phyloP scores from a whole-genome alignment of 2,888 invertebrate species.

The Drosophila paracracens region DNA sequence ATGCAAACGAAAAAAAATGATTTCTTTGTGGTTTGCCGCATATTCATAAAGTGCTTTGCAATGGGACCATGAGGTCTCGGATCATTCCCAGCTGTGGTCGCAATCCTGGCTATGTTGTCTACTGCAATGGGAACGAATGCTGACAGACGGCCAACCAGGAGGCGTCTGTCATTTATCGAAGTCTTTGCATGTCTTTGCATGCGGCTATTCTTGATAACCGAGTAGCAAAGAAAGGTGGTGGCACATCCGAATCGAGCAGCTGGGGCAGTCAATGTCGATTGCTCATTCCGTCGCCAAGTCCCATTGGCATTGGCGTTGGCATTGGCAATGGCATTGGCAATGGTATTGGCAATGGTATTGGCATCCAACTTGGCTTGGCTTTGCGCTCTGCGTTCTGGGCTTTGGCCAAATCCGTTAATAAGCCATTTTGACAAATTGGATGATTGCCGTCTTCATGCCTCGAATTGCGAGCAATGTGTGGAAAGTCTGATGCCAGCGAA shows the following conservation, averaged over 20 bases:
- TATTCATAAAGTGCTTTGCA: constrained; percentile 71
- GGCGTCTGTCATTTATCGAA: constrained; percentile 55
- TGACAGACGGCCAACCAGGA: constrained; percentile 53
- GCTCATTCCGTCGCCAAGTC: constrained; percentile 27
- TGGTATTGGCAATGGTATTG: constrained; percentile 52
- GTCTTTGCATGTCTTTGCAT: constrained; percentile 59
- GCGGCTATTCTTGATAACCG: constrained; percentile 67
- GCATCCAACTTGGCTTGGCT: constrained; percentile 18
- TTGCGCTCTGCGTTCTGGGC: constrained; percentile 58
- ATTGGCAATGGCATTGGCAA: constrained; percentile 34
- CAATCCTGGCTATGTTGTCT: constrained; percentile 17
- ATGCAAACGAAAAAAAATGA: constrained; percentile 36
- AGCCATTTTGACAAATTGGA: constrained; percentile 80
- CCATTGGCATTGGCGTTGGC: constrained; percentile 38
- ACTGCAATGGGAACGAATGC: constrained; percentile 30
- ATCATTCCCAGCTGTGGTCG: constrained; percentile 6
- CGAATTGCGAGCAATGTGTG: constrained; percentile 25
- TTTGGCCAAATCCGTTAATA: constrained; percentile 75
- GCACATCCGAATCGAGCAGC: constrained; percentile 37
- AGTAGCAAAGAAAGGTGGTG: constrained; percentile 18
- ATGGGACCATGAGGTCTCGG: constrained; percentile 46
- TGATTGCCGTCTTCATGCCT: constrained; percentile 58
- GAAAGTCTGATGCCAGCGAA: constrained; percentile 28
- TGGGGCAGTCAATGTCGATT: constrained; percentile 42
- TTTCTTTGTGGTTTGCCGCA: constrained; percentile 47